Evolutionary conservation across 64 coral and sea anemone genomes (phyloP).

Genomic region (Actinia equina): DNA sequence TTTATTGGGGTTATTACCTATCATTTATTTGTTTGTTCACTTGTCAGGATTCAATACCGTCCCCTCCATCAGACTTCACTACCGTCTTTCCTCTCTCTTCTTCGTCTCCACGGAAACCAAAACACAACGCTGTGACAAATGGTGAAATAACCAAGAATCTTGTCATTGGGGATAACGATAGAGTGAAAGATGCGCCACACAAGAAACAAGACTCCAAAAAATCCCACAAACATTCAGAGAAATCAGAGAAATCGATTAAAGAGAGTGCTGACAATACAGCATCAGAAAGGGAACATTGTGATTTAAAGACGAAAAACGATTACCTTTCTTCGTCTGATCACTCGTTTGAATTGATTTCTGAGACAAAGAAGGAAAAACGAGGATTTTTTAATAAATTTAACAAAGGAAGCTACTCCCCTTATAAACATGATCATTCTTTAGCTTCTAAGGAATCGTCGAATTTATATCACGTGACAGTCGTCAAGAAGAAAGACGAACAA

Average conservation of each 20-base stretch:
- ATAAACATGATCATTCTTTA: not conserved
- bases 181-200: not conserved
- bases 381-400: not conserved
- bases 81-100: conserved; percentile 1
- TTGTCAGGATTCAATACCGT: not conserved
- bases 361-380: not conserved
- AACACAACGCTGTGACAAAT: not conserved
- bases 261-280: conserved; percentile 18
- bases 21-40: not conserved
- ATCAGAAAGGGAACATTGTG: not conserved
- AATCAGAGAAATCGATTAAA: not conserved
- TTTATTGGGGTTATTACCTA: not conserved
- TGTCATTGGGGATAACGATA: not conserved
- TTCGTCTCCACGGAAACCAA: conserved; percentile 11
- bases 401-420: conserved; percentile 2
- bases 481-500: not conserved
- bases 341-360: conserved; percentile 3
- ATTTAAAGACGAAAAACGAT: not conserved
- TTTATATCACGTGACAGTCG: not conserved
- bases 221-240: not conserved
- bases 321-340: not conserved
- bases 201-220: not conserved
- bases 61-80: not conserved
- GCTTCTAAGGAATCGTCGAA: not conserved
- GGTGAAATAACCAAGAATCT: conserved; percentile 22